Evolutionary conservation across 2,888 invertebrate species (phyloP), one percentile per base, ranked within the genome.

Genomic region (Campopleginae sp.): DNA sequence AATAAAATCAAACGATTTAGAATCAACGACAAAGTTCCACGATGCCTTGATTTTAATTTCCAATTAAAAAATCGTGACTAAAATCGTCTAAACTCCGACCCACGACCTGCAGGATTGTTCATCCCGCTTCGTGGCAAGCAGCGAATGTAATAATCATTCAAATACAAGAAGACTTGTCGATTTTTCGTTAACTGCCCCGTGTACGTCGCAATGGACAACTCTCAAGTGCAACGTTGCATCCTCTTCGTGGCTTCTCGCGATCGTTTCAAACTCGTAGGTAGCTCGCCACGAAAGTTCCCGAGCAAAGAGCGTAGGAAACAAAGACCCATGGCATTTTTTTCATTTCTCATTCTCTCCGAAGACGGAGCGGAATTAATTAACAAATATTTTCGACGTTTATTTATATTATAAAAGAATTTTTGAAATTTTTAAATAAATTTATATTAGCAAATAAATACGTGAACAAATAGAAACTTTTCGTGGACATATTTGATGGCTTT

Each of bases 241-340:
- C 58, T 17, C 63, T 75, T 61, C 27, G 51, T 33, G 78, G 70
- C 51, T 75, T 81, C 74, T 61, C 81, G 84, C 81, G 84, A 74
- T 81, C 68, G 68, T 42, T 54, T 44, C 51, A 19, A 72, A 31
- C 68, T 80, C 81, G 61, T 74, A 84, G 68, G 68, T 74, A 61
- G 46, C 33, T 23, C 27, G 31, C 42, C 17, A 80, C 51, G 72
- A 72, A 80, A 72, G 14, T 79, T 61, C 58, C 23, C 44, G 46
- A 42, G 42, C 51, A 54, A 10, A 23, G 51, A 54, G 42, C 70
- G 65, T 31, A 71, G 19, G 48, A 79, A 68, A 81, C 58, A 74
- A 27, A 31, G 42, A 48, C 31, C 61, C 38, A 38, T 44, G 38
- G 23, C 23, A 44, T 38, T 70, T 74, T 82, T 38, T 51, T 31